Conservation (phyloP, 2,113 vertebrate species). For the Leuciscus idus region DNA sequence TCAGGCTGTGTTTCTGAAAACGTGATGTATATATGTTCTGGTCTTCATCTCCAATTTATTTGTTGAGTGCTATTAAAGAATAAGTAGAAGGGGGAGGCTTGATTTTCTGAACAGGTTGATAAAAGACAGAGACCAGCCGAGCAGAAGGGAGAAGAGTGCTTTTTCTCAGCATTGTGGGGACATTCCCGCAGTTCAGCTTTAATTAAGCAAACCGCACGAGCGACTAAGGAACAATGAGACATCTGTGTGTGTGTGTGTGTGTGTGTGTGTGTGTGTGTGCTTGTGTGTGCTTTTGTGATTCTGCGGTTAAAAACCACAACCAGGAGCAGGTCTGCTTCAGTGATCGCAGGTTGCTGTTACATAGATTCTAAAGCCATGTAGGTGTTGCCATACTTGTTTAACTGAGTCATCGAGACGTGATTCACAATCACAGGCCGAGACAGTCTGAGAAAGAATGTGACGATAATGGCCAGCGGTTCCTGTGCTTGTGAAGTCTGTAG, state of each 20-base stretch:
- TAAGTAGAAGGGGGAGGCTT: constrained; percentile 49
- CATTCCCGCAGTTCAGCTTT: constrained; percentile 76
- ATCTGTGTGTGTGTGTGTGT: constrained; percentile 66
- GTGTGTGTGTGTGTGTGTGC: constrained; percentile 61
- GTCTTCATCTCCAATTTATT: constrained; percentile 11
- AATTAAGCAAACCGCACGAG: constrained; percentile 73
- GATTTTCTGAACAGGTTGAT: constrained; percentile 73
- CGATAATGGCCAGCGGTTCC: neutral
- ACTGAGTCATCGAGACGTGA: constrained; percentile 35
- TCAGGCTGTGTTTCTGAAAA: neutral
- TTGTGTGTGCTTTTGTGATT: neutral
- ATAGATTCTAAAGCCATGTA: constrained; percentile 44
- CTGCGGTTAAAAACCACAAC: constrained; percentile 5
- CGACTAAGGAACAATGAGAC: constrained; percentile 71
- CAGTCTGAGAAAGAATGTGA: constrained; percentile 16
- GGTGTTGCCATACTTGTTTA: constrained; percentile 50
- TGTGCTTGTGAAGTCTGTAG: constrained; percentile 4
- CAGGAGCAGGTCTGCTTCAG: constrained; percentile 48
- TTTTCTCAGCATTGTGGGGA: constrained; percentile 39
- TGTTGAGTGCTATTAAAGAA: neutral
- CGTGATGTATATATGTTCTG: neutral
- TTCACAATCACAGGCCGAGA: constrained; percentile 30
- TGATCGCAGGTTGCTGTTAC: constrained; percentile 36
- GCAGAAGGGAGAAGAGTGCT: neutral
- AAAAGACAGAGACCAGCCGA: constrained; percentile 70